Evolutionary conservation across 2,113 vertebrate genomes (phyloP).

Genomic region (Petroica traversi): DNA sequence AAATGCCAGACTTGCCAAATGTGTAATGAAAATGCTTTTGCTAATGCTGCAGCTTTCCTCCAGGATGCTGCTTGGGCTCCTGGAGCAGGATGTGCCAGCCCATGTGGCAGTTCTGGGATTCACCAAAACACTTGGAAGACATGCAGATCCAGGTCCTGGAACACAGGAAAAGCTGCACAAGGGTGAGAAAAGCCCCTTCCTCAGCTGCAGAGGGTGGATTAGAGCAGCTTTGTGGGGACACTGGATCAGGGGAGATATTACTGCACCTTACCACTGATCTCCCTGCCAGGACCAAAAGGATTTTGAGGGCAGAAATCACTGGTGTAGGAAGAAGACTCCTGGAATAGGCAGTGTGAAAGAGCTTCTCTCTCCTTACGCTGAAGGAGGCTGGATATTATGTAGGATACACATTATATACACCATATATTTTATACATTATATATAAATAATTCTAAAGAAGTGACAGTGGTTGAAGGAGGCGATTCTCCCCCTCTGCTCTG

Average conservation of each 20-base stretch:
- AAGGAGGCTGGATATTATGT: not conserved
- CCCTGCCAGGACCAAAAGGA: not conserved
- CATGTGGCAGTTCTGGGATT: accelerated
- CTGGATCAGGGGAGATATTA: accelerated
- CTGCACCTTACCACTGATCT: not conserved
- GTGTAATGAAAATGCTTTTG: not conserved
- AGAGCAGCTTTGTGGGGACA: not conserved
- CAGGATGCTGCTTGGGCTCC: not conserved
- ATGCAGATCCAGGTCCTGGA: not conserved
- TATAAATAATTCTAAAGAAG: accelerated
- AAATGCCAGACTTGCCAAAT: not conserved
- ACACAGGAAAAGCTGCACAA: not conserved
- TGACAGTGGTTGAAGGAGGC: not conserved
- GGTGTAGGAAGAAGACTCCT: not conserved
- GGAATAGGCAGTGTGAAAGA: not conserved
- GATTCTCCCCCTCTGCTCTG: not conserved
- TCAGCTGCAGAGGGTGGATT: accelerated
- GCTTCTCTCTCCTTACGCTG: accelerated
- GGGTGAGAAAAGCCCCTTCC: not conserved
- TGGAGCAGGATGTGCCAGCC: not conserved
- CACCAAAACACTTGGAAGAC: not conserved
- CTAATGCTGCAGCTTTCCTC: not conserved
- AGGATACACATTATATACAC: accelerated
- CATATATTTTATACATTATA: not conserved
- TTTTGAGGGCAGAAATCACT: not conserved